Evolutionary conservation across 2,113 vertebrate genomes (phyloP).

Genomic region (Shinisaurus crocodilurus): DNA sequence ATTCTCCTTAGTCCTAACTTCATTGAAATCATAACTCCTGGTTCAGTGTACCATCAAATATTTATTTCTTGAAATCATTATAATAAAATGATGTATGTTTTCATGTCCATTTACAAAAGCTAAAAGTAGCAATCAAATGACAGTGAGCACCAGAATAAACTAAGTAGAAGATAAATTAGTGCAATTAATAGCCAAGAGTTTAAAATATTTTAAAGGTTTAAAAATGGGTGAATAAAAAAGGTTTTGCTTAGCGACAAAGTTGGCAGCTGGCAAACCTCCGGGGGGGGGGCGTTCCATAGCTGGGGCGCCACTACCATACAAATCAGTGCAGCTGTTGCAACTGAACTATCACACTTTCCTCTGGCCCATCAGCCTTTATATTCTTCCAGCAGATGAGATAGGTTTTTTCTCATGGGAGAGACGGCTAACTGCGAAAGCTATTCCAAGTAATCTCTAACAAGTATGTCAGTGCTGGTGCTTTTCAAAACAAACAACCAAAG

Average conservation of each 20-base stretch:
- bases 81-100: too few species aligned
- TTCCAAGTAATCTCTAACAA: background rate
- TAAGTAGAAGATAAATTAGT: background rate
- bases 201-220: background rate
- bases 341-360: background rate
- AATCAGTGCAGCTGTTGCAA: background rate
- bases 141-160: background rate
- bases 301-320: background rate
- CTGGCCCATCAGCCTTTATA: background rate
- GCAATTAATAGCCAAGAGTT: background rate
- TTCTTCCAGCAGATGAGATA: background rate
- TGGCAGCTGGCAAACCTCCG: background rate
- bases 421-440: background rate
- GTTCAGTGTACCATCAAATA: background rate
- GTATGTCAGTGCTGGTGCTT: background rate
- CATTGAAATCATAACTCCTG: background rate
- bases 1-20: background rate
- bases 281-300: background rate
- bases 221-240: background rate
- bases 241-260: background rate
- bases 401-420: background rate
- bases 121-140: background rate
- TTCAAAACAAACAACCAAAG: background rate
- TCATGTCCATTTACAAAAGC: background rate
- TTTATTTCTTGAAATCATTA: background rate